Evolutionary conservation across 64 coral and sea anemone species (phyloP), one percentile per base, ranked within the genome.

Genomic region (Hydrozoanthus tunicans): DNA sequence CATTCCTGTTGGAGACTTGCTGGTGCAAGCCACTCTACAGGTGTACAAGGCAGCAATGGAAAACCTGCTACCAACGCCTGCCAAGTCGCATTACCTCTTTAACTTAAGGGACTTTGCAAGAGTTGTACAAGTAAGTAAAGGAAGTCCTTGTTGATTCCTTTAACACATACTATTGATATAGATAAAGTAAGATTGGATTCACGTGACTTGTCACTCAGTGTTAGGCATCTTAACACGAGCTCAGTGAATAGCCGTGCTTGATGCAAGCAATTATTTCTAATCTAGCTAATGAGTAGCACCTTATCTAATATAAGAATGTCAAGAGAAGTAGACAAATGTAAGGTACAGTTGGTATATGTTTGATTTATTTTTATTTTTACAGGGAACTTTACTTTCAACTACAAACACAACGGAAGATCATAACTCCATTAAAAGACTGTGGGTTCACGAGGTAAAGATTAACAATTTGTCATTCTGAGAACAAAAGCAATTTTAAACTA

Each of bases 91-190:
- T 52, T 98, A 98, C 26, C 89, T 98, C 83, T 98, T 98, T 72
- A 98, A 98, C 68, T 79, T 98, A n/a, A 89, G 96, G 91, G 96
- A 98, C 76, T 98, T 98, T 89, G 96, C 93, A 61, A 92, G 96
- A 53, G 96, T 98, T 74, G 92, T 98, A 32, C 96, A 98, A 65
- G 93, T 95, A 91, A 70, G 78, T 82, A 79, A 53, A 58, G 7
- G 1, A 62, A 25, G 10, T 54, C 20, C 24, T 70, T 69, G 56
- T 24, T 70, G 32, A 43, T 1, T 43, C 32, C 32, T 43, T 43
- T 43, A 43, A 43, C 32, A 43, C 32, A 43, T 43, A 43, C 32
- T 43, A 43, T 43, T 43, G 32, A 43, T 43, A 43, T 43, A 43
- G 32, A 43, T 43, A 43, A 43, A 43, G 32, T 43, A 43, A 43